A percentile compares a stretch with the other conserved stretches of the same genome.
These are phyloP conservation scores for Bostrychus sinensis DNA, from an alignment of 2,113 vertebrate species.

Conservation along the genomic window DNA sequence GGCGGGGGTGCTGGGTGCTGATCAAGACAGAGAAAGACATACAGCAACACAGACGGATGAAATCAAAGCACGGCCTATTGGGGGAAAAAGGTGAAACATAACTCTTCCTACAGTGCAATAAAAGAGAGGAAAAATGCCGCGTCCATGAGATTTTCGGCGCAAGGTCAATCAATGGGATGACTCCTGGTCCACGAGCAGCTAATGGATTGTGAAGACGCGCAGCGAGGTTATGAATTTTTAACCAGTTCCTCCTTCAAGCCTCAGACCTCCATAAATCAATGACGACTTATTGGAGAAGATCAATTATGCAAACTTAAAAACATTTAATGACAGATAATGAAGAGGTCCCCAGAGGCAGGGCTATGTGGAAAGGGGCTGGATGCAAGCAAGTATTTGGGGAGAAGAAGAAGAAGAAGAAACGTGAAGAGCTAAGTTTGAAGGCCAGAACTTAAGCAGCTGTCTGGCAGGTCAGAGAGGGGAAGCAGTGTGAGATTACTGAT, in stretches of 20 bases:
- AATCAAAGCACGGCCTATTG: constrained; percentile 87
- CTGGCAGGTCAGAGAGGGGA: constrained; percentile 20
- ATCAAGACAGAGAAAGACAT: constrained; percentile 50
- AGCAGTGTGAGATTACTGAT: constrained; percentile 14
- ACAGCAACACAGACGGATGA: constrained; percentile 68
- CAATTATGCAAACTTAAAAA: constrained; percentile 99
- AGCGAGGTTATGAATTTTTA: constrained; percentile 98
- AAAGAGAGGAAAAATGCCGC: constrained; percentile 75
- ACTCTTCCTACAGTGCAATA: constrained; percentile 88
- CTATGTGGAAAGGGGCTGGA: constrained; percentile 37
- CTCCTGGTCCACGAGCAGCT: constrained; percentile 88
- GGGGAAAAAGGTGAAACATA: constrained; percentile 87
- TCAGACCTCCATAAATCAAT: constrained; percentile 97
- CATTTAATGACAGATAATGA: constrained; percentile 99
- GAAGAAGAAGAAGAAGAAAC: not conserved
- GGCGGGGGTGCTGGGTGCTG: constrained; percentile 58
- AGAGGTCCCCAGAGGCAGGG: constrained; percentile 83
- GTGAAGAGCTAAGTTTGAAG: constrained; percentile 48
- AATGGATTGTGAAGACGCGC: constrained; percentile 98
- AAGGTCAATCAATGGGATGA: constrained; percentile 98
- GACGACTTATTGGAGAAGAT: constrained; percentile 96
- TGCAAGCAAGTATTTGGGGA: constrained; percentile 67
- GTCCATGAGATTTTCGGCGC: constrained; percentile 89
- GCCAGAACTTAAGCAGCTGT: constrained; percentile 37
- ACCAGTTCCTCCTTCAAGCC: constrained; percentile 86